Evolutionary conservation across 2,888 invertebrate genomes (phyloP).

Genomic region (Dorcus hopei): DNA sequence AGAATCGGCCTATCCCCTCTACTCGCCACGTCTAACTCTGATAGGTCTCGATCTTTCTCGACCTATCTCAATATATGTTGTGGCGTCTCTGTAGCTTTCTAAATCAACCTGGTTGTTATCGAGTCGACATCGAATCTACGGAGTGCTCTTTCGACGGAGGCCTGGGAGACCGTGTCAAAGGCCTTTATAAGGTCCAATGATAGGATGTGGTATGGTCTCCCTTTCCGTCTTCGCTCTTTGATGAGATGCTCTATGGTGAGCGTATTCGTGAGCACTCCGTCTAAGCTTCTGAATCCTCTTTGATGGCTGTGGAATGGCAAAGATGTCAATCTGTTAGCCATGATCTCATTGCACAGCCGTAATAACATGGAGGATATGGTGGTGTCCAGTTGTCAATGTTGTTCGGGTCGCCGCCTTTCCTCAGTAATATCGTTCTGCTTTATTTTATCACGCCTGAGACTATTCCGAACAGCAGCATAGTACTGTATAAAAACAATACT

Average conservation of each 20-base stretch:
- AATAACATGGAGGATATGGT: slow-evolving; percentile 19
- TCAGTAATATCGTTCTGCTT: slow-evolving; percentile 14
- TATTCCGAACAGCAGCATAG: slow-evolving; percentile 9
- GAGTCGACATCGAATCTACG: not conserved
- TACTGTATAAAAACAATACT: slow-evolving; percentile 12
- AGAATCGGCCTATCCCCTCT: too few species aligned
- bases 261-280: too few species aligned
- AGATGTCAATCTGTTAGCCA: slow-evolving; percentile 15
- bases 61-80: not conserved
- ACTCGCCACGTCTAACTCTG: too few species aligned
- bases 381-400: not conserved
- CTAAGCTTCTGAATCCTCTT: slow-evolving; percentile 13
- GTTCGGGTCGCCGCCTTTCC: slow-evolving; percentile 13
- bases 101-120: not conserved
- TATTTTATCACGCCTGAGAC: slow-evolving; percentile 7
- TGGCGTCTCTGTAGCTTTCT: not conserved
- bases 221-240: too few species aligned
- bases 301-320: slow-evolving; percentile 13
- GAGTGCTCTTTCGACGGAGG: too few species aligned
- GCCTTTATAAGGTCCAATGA: not conserved
- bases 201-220: slow-evolving; percentile 2
- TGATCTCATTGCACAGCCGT: slow-evolving; percentile 16
- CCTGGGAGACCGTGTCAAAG: not conserved
- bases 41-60: too few species aligned
- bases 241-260: not conserved